These are phyloP conservation scores for Lomographa bimaculata DNA, from an alignment of 2,888 invertebrate genomes.

Conservation along the genomic window DNA sequence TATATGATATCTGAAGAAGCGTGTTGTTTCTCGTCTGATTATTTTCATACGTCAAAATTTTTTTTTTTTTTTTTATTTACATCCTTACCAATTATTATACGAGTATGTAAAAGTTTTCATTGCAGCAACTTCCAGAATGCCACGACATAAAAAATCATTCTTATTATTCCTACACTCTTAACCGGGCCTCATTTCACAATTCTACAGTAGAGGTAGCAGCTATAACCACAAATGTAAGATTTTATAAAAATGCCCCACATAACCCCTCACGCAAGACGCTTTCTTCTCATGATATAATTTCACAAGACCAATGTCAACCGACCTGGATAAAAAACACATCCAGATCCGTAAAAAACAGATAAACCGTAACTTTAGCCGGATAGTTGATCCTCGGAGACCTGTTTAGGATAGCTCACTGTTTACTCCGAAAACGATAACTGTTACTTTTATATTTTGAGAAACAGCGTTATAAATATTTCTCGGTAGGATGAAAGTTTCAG, in stretches of 20 bases:
- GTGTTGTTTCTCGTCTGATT: no score
- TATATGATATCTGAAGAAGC: no score
- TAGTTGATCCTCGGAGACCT: conserved; percentile 24
- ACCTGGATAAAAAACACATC: conserved; percentile 13
- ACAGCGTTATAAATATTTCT: conserved; percentile 1
- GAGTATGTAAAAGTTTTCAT: no score
- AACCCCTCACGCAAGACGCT: conserved; percentile 14
- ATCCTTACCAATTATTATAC: no score
- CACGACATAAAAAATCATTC: no score
- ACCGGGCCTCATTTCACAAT: no score
- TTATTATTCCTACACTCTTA: no score
- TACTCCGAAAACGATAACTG: conserved; percentile 20
- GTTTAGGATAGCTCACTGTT: conserved; percentile 29
- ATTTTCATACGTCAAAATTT: no score
- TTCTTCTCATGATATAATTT: conserved; percentile 11
- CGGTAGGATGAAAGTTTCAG: background rate
- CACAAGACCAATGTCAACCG: conserved; percentile 2
- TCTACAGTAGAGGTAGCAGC: no score
- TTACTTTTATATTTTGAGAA: conserved; percentile 13
- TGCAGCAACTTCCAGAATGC: no score
- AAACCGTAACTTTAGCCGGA: conserved; percentile 20
- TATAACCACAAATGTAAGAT: background rate
- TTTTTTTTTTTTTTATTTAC: no score
- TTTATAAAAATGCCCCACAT: conserved; percentile 9
- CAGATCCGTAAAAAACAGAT: conserved; percentile 24